Conservation (phyloP, 2,888 invertebrate genomes). For the Tetramorium bicarinatum region DNA sequence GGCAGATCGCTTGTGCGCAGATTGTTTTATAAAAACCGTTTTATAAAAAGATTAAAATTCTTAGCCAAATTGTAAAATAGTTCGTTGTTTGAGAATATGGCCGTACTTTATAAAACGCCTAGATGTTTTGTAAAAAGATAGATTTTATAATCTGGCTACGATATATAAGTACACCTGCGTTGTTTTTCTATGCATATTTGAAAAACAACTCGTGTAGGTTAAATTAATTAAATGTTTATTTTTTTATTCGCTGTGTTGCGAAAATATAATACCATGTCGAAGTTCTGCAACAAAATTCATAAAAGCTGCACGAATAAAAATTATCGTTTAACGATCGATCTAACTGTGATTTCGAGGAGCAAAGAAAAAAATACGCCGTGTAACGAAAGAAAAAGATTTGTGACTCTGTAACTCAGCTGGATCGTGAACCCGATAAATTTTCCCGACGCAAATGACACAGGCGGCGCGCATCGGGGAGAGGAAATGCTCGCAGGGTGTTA, state of each 20-base stretch:
- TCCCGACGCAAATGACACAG: slow-evolving; percentile 56
- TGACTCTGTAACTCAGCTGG: background rate
- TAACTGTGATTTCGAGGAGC: background rate
- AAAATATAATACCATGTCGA: background rate
- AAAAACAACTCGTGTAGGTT: background rate
- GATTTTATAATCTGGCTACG: too few relatives aligned
- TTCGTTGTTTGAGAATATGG: too few relatives aligned
- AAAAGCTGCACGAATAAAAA: background rate
- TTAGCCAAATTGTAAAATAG: too few relatives aligned
- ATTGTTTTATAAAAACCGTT: too few relatives aligned
- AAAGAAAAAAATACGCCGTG: background rate
- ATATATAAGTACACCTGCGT: too few relatives aligned
- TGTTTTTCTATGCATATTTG: background rate
- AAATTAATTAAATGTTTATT: slow-evolving; percentile 10
- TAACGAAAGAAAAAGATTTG: background rate
- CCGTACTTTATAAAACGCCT: too few relatives aligned
- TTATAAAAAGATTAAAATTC: too few relatives aligned
- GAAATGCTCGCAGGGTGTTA: slow-evolving; percentile 52
- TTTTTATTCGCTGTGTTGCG: background rate
- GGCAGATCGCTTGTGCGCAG: too few relatives aligned
- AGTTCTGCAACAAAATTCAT: background rate
- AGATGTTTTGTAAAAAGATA: too few relatives aligned
- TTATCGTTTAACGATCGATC: slow-evolving; percentile 1
- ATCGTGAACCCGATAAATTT: slow-evolving; percentile 31
- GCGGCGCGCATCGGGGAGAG: background rate